These are phyloP conservation scores for Psophia crepitans DNA, from an alignment of 2,113 vertebrate genomes.

Conservation along the genomic window DNA sequence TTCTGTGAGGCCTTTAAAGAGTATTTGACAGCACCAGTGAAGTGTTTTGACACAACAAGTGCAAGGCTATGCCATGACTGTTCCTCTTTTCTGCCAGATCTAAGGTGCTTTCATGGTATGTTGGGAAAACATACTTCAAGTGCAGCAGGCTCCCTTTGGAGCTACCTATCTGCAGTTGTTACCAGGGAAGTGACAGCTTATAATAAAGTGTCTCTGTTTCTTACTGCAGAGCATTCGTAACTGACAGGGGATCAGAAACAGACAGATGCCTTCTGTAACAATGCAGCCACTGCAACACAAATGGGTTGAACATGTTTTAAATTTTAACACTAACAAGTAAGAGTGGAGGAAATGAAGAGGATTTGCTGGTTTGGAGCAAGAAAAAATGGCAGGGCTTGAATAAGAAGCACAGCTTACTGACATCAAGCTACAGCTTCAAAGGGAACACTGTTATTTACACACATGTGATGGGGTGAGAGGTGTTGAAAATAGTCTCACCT, in stretches of 20 bases:
- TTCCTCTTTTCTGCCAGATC: neutral
- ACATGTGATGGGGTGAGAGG: rapidly evolving
- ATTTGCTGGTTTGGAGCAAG: neutral
- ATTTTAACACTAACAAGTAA: neutral
- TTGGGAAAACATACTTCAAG: neutral
- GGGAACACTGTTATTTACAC: neutral
- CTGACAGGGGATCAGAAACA: neutral
- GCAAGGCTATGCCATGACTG: neutral
- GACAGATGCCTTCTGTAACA: neutral
- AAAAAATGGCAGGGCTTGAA: neutral
- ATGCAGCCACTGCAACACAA: neutral
- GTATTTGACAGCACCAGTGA: neutral
- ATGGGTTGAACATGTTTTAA: neutral
- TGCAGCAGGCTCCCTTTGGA: neutral
- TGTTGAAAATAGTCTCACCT: neutral
- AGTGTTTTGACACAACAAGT: neutral
- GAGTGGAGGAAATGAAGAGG: neutral
- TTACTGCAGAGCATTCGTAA: neutral
- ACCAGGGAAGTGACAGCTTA: neutral
- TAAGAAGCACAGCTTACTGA: neutral
- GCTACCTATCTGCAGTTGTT: neutral
- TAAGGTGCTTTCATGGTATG: neutral
- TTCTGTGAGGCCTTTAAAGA: neutral
- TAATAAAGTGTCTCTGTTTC: neutral
- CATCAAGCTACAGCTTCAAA: neutral